Base-by-base conservation (phyloP, 2,113 vertebrate species). In the Saguinus midas region DNA sequence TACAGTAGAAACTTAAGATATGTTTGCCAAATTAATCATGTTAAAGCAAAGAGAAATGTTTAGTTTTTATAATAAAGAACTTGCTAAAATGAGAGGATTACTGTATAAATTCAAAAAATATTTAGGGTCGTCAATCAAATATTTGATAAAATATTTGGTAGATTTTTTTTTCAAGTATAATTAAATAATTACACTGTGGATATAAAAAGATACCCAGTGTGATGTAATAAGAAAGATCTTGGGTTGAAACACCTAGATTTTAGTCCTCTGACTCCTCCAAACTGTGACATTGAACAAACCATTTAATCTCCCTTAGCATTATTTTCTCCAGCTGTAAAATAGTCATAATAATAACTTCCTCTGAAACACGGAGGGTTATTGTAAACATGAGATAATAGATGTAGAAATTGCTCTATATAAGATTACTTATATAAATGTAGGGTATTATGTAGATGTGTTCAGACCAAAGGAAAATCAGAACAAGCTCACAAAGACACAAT, bases 311-410 rank as follows among this genome's bases (percentile, higher is more conserved):
- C 3, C 13, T 72, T n/a, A 1, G 1, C 61, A 10, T 81, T 35
- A 66, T 92, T 68, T 58, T 79, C 18, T 90, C 52, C 82, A 80
- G 32, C 18, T 85, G 5, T 50, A 72, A 86, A 86, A 87, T 48
- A 9, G 18, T 68, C 43, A 58, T 25, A 43, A 48, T n/a, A 68
- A 55, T 70, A 91, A 88, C 43, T 93, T 79, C 64, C 72, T 76
- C 21, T 61, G 40, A 21, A 50, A 17, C 43, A 78, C 0, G 72
- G 40, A 70, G 16, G 23, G n/a, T 55, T 92, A 50, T 88, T 81
- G 40, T 52, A 84, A 96, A 90, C n/a, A 92, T 88, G 86, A 96
- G 70, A 68, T 79, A 75, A 91, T 25, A 93, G 50, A 84, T 50
- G 8, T 5, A 43, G 12, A 61, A 80, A 7, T 64, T 70, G 35